Base-by-base conservation (phyloP, 2,888 invertebrate species). In the Ypsolopha scabrella region DNA sequence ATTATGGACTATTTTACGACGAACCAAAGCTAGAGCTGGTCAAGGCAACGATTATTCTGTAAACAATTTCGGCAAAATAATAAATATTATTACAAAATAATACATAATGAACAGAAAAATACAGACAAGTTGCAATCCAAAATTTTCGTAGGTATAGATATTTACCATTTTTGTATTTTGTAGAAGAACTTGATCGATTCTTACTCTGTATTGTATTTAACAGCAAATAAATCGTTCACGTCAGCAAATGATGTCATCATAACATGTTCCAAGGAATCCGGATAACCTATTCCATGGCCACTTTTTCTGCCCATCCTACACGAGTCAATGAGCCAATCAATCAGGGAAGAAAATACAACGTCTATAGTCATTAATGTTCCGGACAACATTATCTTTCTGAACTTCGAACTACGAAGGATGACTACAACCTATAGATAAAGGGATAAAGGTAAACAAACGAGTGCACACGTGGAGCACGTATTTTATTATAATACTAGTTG, bases 281-380 rank as follows among this genome's bases (percentile, higher is more conserved):
- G 65, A 64, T 73, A 70, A 71, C 70, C 71, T 61, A 73, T 62
- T 67, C 67, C 83, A 82, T 67, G 81, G 85, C 55, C 82, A 80
- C 80, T 80, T 83, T 81, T 85, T 83, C 75, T 74, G 67, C 54
- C 62, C 74, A 71, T 76, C 74, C 74, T 65, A 68, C 68, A 72
- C 58, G 53, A 44, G 48, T 51, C 56, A 69, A 70, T 70, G 68
- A 68, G 66, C 60, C 59, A 65, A 64, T 65, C 60, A 52, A 53
- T 64, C 63, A 60, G 63, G 68, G 68, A 69, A 68, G 65, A 67
- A 60, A 55, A 53, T 59, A 57, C 54, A 60, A 61, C 58, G 60
- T 60, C 11, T 14, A 43, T 43, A 41, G 48, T 45, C 4, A 65
- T 64, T 61, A 62, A 56, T 24, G 65, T 67, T 65, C 66, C 68